Evolutionary conservation across 1,140 invertebrate genomes (phyloP).

Genomic region (Drosophila saltans): DNA sequence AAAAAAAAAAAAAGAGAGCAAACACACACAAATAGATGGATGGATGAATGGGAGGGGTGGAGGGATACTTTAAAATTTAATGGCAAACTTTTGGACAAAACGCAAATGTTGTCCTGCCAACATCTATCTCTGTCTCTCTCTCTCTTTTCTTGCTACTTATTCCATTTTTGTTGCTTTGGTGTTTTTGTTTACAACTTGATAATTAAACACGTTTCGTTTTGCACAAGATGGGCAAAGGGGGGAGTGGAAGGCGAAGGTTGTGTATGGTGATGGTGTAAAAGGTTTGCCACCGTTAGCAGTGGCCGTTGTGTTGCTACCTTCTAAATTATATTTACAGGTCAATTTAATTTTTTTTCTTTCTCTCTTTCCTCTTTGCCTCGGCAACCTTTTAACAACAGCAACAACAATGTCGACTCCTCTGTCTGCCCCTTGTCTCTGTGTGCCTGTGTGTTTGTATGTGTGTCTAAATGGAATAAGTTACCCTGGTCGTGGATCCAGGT

Average conservation of each 20-base stretch:
- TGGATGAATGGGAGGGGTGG: too few relatives aligned
- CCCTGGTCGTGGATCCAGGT: slow-evolving; percentile 18
- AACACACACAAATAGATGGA: not conserved
- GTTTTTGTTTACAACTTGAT: slow-evolving; percentile 80
- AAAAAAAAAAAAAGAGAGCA: not conserved
- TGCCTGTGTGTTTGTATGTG: not conserved
- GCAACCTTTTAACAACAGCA: not conserved
- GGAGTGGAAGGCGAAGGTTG: not conserved
- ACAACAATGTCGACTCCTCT: slow-evolving; percentile 10
- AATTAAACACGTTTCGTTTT: slow-evolving; percentile 73
- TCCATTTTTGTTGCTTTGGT: slow-evolving; percentile 27
- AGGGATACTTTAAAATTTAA: slow-evolving; percentile 25
- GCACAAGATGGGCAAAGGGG: not conserved
- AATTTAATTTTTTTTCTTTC: slow-evolving; percentile 71
- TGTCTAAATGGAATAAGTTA: slow-evolving; percentile 22
- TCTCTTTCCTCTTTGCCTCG: not conserved
- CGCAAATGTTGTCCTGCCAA: slow-evolving; percentile 14
- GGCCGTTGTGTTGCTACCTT: slow-evolving; percentile 57
- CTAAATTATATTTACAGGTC: slow-evolving; percentile 80
- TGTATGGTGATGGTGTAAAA: not conserved
- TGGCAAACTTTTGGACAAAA: slow-evolving; percentile 18
- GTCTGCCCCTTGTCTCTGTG: not conserved
- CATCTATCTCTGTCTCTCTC: not conserved
- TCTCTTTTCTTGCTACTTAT: not conserved
- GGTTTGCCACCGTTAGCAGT: slow-evolving; percentile 23